Percentiles rank a stretch among this genome's conserved stretches.
Evolutionary conservation across 2,113 vertebrate genomes (phyloP).

Genomic region (Andinoacara biseriatus): DNA sequence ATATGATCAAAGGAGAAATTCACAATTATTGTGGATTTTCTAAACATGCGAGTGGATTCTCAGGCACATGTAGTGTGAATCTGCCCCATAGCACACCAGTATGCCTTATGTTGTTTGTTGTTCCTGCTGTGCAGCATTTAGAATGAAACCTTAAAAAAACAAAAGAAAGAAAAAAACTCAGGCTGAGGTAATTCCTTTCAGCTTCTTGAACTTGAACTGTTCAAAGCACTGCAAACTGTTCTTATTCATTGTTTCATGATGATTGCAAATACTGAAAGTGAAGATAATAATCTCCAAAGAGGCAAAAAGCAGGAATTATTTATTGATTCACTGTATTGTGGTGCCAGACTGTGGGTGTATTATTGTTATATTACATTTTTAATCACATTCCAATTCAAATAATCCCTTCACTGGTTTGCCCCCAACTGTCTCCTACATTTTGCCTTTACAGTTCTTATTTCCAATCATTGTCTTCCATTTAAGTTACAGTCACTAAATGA

Average conservation of each 20-base stretch:
- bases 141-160: not conserved
- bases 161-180: not conserved
- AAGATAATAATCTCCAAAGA: not conserved
- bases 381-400: not conserved
- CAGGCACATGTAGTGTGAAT: not conserved
- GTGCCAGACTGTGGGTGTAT: not conserved
- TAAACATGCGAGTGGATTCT: not conserved
- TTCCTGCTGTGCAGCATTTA: not conserved
- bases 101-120: not conserved
- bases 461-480: too few relatives aligned
- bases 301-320: not conserved
- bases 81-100: not conserved
- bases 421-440: too few relatives aligned
- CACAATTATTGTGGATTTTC: not conserved
- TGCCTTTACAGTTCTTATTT: too few relatives aligned
- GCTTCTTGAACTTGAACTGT: not conserved
- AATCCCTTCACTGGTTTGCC: too few relatives aligned
- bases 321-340: not conserved
- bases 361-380: not conserved
- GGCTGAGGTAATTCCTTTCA: not conserved
- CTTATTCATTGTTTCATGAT: not conserved
- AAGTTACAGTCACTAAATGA: too few relatives aligned
- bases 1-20: not conserved
- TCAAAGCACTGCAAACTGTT: not conserved
- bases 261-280: not conserved